Base-by-base conservation (phyloP, 2,888 invertebrate species). In the Calameuta idolon region DNA sequence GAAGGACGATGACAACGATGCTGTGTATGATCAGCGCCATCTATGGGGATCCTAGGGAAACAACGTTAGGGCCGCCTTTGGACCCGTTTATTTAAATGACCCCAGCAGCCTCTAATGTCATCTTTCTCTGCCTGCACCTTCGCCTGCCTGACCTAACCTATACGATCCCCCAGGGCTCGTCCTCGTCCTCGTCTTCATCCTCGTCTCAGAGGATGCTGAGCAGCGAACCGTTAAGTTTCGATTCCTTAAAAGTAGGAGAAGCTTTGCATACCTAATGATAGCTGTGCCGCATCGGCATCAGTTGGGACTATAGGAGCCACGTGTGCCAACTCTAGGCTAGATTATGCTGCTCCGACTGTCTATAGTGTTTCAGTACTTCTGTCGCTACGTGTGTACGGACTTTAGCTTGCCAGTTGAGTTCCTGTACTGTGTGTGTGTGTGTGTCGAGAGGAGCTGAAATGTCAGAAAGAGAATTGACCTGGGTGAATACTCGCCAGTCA, bases 191-290 rank as follows among this genome's bases (percentile, higher is more conserved):
- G 40, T 68, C 74, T 75, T 35, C 37, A 71, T 77, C 23, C 31
- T 35, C 74, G 76, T 81, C 76, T 78, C 79, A n/a, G n/a, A 84
- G 84, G 82, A 84, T 83, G 79, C 84, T 83, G 85, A 76, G 80
- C 83, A 79, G 77, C 82, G 79, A 85, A 87, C 87, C 87, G 87
- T 87, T 87, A 87, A 87, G 85, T 84, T 87, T 84, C 87, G 87
- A 87, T 87, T 85, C 82, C 84, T 87, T 82, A 85, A 86, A 85
- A 68, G 76, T 81, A 81, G 80, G 78, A 76, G 80, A 71, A 79
- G 77, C 74, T 76, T 75, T 69, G 75, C 75, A 76, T 73, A 76
- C 69, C 76, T 71, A 71, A 71, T 31, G 34, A 71, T 33, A 31
- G 71, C 23, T 71, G 31, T n/a, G 31, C 34, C 71, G 71, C 71